These are phyloP conservation scores for Baronia brevicornis DNA, from an alignment of 2,888 invertebrate genomes.

Conservation along the genomic window DNA sequence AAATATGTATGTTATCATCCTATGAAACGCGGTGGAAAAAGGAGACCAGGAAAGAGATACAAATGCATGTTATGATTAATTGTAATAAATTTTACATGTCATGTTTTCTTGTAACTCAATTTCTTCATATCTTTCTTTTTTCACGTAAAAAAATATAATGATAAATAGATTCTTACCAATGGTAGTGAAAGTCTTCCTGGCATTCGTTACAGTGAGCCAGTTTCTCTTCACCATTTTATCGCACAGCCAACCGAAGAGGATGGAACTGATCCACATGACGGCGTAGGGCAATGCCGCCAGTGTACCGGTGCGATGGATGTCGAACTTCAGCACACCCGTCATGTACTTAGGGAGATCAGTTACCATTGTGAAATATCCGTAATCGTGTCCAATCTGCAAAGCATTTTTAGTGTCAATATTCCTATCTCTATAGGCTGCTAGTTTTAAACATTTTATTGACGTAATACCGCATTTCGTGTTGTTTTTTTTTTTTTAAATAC, in stretches of 20 bases:
- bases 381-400: slow-evolving; percentile 79
- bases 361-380: slow-evolving; percentile 83
- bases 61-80: no score
- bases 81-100: no score
- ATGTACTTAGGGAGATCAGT: slow-evolving; percentile 82
- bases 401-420: neutral
- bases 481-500: no score
- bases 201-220: slow-evolving; percentile 70
- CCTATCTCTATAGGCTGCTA: no score
- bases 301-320: slow-evolving; percentile 78
- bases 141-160: neutral
- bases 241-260: slow-evolving; percentile 78
- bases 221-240: slow-evolving; percentile 79
- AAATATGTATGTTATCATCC: no score
- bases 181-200: slow-evolving; percentile 80
- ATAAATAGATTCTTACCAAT: slow-evolving; percentile 66
- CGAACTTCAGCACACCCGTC: slow-evolving; percentile 79
- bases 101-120: no score
- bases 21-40: no score
- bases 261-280: slow-evolving; percentile 79
- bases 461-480: no score
- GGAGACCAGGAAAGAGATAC: no score
- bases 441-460: no score
- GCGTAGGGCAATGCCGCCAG: slow-evolving; percentile 79
- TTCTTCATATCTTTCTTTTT: neutral